Evolutionary conservation across 1,140 invertebrate species (phyloP), one percentile per base, ranked within the genome.

Genomic region (Cotesia chilonis): DNA sequence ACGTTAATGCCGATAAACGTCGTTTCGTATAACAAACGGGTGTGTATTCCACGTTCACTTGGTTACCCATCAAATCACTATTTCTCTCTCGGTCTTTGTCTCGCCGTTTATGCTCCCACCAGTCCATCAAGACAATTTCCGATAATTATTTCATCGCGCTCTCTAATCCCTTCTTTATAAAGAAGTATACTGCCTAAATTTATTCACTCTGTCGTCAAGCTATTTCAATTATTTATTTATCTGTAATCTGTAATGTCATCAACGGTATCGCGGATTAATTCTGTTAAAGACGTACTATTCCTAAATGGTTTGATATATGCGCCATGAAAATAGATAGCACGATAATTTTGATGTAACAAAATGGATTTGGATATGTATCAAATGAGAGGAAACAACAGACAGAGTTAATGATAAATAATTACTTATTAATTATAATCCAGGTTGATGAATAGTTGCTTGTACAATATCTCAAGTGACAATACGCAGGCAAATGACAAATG

Each of bases 1-100:
- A 83, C 74, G 81, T 78, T 79, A 81, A 83, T 81, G 76, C 77
- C 78, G 78, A 79, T 79, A 80, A 82, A 81, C 78, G 79, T 82
- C 79, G 77, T 75, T 79, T 77, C 75, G 71, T 78, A 80, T 79
- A 80, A 81, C 77, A 79, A 80, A 78, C 77, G 78, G 68, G 77
- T 75, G 64, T 76, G 69, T 75, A 71, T 79, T 80, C 70, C 37
- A 68, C 55, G 67, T 68, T 68, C 66, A 57, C 54, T 68, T 52
- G 55, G 74, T 74, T 69, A 72, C 72, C 75, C 71, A 70, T 76
- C 68, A 37, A 63, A 61, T 55, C 69, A 54, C 60, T 72, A 52
- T 66, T 61, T 75, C 57, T 71, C 64, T 71, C 65, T 74, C 65
- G 41, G 35, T 73, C 74, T 74, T 74, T 70, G 69, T 77, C 51